Evolutionary conservation across 2,797 vertebrate species (phyloP).

Genomic region (Denticeps clupeoides): DNA sequence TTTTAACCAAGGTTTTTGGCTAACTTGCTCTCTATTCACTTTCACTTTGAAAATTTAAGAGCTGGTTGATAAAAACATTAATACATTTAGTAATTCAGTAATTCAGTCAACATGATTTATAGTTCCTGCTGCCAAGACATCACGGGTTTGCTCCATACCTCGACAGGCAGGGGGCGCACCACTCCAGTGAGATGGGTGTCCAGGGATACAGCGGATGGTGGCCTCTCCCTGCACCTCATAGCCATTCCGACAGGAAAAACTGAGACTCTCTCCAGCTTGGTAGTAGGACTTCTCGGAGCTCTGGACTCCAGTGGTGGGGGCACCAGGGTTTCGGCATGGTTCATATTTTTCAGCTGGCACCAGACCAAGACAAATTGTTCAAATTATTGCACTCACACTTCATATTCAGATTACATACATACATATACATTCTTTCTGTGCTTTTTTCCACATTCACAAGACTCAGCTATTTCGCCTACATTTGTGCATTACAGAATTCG

Average conservation of each 20-base stretch:
- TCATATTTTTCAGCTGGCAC: constrained; percentile 78
- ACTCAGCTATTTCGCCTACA: too few relatives aligned
- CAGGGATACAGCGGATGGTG: constrained; percentile 79
- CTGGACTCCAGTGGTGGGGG: constrained; percentile 73
- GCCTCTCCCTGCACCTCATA: constrained; percentile 75
- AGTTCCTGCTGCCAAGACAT: too few relatives aligned
- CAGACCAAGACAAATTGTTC: not conserved
- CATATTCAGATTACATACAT: too few relatives aligned
- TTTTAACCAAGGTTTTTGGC: too few relatives aligned
- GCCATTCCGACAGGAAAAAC: constrained; percentile 76
- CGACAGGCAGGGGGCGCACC: constrained; percentile 79
- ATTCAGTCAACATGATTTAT: too few relatives aligned
- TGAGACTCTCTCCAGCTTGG: constrained; percentile 75
- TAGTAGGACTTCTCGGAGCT: constrained; percentile 77
- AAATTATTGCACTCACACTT: not conserved
- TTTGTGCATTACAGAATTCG: too few relatives aligned
- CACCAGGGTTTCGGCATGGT: constrained; percentile 80
- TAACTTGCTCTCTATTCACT: too few relatives aligned
- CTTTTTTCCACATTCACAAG: too few relatives aligned
- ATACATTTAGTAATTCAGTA: too few relatives aligned
- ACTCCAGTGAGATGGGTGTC: constrained; percentile 92
- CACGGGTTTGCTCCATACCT: too few relatives aligned
- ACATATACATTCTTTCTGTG: too few relatives aligned
- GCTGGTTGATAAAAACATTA: constrained; percentile 2
- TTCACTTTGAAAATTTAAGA: constrained; percentile 5